Percentiles rank a stretch among this genome's conserved stretches.
These are phyloP conservation scores for Cepaea nemoralis DNA, from an alignment of 1,140 invertebrate genomes.

Conservation along the genomic window DNA sequence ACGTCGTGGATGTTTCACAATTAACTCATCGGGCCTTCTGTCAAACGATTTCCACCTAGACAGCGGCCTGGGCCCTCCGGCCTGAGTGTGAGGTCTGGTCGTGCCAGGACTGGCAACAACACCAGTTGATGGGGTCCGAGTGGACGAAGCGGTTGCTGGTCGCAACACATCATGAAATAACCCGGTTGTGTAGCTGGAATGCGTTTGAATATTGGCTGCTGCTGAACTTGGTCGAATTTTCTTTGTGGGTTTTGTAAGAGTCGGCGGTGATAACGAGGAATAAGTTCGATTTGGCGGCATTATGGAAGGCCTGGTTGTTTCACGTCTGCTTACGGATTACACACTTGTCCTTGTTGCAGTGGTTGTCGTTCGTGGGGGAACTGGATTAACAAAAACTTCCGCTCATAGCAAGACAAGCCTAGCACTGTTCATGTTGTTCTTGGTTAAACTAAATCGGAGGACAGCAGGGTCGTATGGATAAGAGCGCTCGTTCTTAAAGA, in stretches of 20 bases:
- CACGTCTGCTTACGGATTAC: too few relatives aligned
- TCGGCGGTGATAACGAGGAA: conserved; percentile 39
- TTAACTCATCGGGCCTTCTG: conserved; percentile 43
- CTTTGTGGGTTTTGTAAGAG: conserved; percentile 50
- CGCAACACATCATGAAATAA: conserved; percentile 58
- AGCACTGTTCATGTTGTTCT: too few relatives aligned
- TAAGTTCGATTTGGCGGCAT: background rate
- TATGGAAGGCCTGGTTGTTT: background rate
- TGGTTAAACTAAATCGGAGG: too few relatives aligned
- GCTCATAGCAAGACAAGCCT: too few relatives aligned
- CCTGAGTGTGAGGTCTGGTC: conserved; percentile 57
- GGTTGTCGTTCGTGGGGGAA: too few relatives aligned
- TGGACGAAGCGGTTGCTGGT: conserved; percentile 57
- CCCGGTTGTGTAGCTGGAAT: conserved; percentile 59
- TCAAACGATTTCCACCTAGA: conserved; percentile 41
- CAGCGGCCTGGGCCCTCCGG: conserved; percentile 43
- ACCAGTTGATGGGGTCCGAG: too few relatives aligned
- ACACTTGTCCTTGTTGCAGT: too few relatives aligned
- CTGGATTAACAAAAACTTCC: too few relatives aligned
- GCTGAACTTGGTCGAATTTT: conserved; percentile 64
- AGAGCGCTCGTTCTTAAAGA: too few relatives aligned
- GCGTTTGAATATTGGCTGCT: conserved; percentile 64
- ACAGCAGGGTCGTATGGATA: too few relatives aligned
- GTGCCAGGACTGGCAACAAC: conserved; percentile 39
- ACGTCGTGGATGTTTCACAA: conserved; percentile 53